Conservation (phyloP, 2,113 vertebrate species). For the Myanophis thanlyinensis region DNA sequence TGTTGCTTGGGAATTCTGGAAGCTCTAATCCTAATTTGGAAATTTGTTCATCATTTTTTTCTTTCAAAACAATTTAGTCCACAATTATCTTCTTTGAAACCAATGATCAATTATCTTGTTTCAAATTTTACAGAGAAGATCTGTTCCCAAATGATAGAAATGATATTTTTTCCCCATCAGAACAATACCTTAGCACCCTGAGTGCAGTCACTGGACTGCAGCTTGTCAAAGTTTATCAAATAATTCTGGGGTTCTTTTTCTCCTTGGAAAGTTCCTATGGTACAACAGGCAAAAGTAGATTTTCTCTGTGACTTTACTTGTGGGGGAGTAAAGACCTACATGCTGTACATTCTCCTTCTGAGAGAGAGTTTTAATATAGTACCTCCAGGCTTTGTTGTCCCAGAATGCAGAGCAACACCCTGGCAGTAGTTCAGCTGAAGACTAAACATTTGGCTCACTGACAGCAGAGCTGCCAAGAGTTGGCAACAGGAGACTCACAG, state of each 20-base stretch:
- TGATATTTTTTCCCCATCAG: neutral
- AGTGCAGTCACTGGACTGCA: neutral
- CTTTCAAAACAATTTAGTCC: neutral
- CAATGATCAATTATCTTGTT: neutral
- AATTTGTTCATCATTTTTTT: neutral
- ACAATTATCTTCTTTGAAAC: neutral
- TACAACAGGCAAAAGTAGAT: constrained; percentile 47
- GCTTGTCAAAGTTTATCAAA: neutral
- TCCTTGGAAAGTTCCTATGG: neutral
- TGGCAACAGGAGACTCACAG: constrained; percentile 88
- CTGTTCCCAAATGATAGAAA: neutral
- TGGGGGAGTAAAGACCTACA: constrained; percentile 52
- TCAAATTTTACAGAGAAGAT: neutral
- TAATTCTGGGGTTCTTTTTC: neutral
- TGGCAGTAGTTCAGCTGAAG: constrained; percentile 94
- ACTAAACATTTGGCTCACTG: constrained; percentile 97
- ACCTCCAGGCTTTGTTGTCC: constrained; percentile 74
- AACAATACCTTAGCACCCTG: neutral
- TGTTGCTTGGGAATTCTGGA: neutral
- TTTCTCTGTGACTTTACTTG: constrained; percentile 48
- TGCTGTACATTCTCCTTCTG: constrained; percentile 53
- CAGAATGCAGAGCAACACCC: constrained; percentile 84
- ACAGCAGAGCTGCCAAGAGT: constrained; percentile 95
- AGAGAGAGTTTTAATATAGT: constrained; percentile 57
- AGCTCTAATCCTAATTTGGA: neutral